Base-by-base conservation (phyloP, 2,113 vertebrate species). In the Aix galericulata region DNA sequence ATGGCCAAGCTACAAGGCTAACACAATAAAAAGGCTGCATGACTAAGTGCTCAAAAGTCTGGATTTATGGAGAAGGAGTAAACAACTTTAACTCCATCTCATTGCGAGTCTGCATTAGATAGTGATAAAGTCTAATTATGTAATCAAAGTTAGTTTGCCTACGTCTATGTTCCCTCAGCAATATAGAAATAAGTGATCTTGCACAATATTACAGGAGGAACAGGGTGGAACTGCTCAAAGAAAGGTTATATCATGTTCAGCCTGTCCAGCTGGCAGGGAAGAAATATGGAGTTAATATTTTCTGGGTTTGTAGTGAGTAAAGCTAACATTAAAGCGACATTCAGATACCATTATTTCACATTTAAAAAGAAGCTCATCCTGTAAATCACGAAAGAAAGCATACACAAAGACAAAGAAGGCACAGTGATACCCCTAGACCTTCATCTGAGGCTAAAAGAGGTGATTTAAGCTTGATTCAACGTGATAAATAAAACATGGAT, bases 1-100 rank as follows among this genome's bases (percentile, higher is more conserved):
- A 62, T 4, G 73, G 17, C 73, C 50, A 79, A 82, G 29, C 11
- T 62, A 66, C 53, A 87, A 84, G 71, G 69, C 27, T 13, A 6
- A 53, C 22, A 13, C 6, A 60, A 75, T 82, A 56, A 67, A 60
- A 88, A 83, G 7, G 32, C 48, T 88, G 32, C 38, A 21, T n/a
- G 32, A 36, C 17, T 90, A 93, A 81, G 36, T 34, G 67, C 81
- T 90, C 68, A 44, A 18, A 94, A 93, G 17, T 53, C 58, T 73
- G 67, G 40, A 74, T 87, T 92, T 91, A 91, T 48, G 86, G 92
- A 84, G 50, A 71, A 69, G 0, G 2, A 60, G 17, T 76, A 90
- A 95, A 92, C 58, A 91, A 62, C 40, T 88, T 94, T 58, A 84
- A 84, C 69, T 93, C 34, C n/a, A 76, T 16, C 66, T 86, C 74